These are phyloP conservation scores for Catocala fraxini DNA, from an alignment of 2,888 invertebrate species.

Conservation along the genomic window DNA sequence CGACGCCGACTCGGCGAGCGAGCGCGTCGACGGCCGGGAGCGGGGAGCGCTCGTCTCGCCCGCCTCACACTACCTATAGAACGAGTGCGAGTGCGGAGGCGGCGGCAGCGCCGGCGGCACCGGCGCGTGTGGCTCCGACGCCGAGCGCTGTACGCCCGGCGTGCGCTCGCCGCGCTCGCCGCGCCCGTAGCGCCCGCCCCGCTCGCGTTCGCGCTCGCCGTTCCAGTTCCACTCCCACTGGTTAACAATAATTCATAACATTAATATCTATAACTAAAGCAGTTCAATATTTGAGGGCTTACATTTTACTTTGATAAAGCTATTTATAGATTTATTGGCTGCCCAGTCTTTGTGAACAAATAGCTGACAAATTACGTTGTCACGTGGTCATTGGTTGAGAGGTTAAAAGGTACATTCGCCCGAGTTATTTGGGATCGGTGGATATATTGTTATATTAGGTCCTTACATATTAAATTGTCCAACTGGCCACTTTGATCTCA, in stretches of 20 bases:
- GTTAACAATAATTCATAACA: constrained; percentile 32
- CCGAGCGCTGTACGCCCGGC: constrained; percentile 88
- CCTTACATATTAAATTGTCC: too few species aligned
- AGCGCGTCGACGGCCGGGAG: constrained; percentile 80
- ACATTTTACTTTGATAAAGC: too few species aligned
- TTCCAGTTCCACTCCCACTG: constrained; percentile 84
- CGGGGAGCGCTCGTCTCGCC: constrained; percentile 83
- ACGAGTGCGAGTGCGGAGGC: constrained; percentile 85
- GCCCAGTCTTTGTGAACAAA: too few species aligned
- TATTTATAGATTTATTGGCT: too few species aligned
- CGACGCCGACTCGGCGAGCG: constrained; percentile 84
- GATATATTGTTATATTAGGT: too few species aligned
- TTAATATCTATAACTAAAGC: neutral
- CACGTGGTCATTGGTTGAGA: too few species aligned
- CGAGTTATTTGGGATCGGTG: too few species aligned
- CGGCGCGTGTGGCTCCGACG: constrained; percentile 89
- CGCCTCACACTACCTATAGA: constrained; percentile 86
- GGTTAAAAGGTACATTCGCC: too few species aligned
- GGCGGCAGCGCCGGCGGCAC: constrained; percentile 82
- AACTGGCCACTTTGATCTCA: too few species aligned
- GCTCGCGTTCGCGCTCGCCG: constrained; percentile 63
- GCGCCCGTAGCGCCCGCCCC: constrained; percentile 61
- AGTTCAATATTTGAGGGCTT: too few species aligned
- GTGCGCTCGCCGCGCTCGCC: constrained; percentile 72
- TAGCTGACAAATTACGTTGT: too few species aligned